Base-by-base conservation (phyloP, 2,113 vertebrate species). In the Reinhardtius hippoglossoides region DNA sequence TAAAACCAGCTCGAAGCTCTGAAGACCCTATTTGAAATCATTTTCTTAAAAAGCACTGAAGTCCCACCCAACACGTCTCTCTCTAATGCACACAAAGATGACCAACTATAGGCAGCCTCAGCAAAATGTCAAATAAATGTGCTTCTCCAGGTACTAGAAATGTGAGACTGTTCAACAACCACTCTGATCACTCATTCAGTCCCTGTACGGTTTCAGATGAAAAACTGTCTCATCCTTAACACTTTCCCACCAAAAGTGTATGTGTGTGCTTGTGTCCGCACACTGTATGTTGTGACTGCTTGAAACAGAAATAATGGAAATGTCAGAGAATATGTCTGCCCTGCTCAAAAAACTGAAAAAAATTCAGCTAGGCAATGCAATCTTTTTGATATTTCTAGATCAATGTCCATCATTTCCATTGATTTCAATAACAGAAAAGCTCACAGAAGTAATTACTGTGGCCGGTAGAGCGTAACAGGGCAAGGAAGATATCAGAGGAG, bases 71-170 rank as follows among this genome's bases (percentile, higher is more conserved):
- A 48, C 46, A 48, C 46, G 0, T 27, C 27, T 27, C 27, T 27
- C 27, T 48, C 46, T 46, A 5, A 46, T 15, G 16, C 5, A 18
- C 15, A 16, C 46, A 48, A 1, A 48, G 46, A 14, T 48, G 46
- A 48, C 1, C 46, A 7, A 48, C 16, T 48, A 2, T 18, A 16
- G 15, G 46, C 46, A 59, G 1, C 2, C 23, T 69, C 21, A 54
- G 76, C 52, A 80, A 74, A 81, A 83, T 86, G 67, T 71, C 58
- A 84, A 74, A 82, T 79, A 76, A 74, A 65, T 68, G 13, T 55
- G 31, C 42, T 46, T 9, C 42, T 46, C 42, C 10, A 46, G 2
- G 21, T 72, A 60, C 26, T n/a, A 50, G 24, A 59, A 55, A 56
- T 4, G 35, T 13, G 46, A 48, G 50, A 40, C 8, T 27, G 37